Evolutionary conservation across 1,140 invertebrate species (phyloP).

Genomic region (Pissodes strobi): DNA sequence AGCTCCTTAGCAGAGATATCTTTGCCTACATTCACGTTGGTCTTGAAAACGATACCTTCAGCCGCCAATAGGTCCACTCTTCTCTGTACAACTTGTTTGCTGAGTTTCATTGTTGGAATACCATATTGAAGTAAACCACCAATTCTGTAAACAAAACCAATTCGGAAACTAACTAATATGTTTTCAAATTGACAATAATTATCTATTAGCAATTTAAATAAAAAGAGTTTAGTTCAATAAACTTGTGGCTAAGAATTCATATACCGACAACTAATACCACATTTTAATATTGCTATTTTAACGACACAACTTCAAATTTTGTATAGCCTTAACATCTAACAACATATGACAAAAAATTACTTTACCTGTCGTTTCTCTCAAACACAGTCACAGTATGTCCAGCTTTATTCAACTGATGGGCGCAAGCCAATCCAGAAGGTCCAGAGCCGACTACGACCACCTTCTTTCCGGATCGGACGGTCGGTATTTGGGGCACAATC

Average conservation of each 20-base stretch:
- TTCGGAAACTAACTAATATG: not conserved
- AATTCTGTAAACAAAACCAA: slow-evolving; percentile 3
- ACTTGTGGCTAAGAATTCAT: too few relatives aligned
- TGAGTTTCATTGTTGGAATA: slow-evolving; percentile 97
- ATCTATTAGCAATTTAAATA: too few relatives aligned
- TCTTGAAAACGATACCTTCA: slow-evolving; percentile 92
- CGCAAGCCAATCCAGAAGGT: slow-evolving; percentile 92
- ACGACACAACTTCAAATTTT: too few relatives aligned
- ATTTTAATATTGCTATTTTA: too few relatives aligned
- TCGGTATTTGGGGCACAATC: slow-evolving; percentile 81
- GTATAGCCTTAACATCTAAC: too few relatives aligned
- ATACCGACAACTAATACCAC: too few relatives aligned
- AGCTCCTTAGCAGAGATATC: slow-evolving; percentile 79
- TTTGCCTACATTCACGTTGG: slow-evolving; percentile 89
- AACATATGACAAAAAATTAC: too few relatives aligned
- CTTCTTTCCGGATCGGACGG: slow-evolving; percentile 76
- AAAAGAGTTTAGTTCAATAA: too few relatives aligned
- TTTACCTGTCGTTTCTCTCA: slow-evolving; percentile 88
- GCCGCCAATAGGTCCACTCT: slow-evolving; percentile 84
- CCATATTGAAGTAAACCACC: slow-evolving; percentile 89
- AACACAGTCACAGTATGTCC: slow-evolving; percentile 83
- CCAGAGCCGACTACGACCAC: slow-evolving; percentile 96
- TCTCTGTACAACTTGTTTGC: slow-evolving; percentile 89
- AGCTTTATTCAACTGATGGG: slow-evolving; percentile 96
- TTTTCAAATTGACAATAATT: too few relatives aligned